Conservation (phyloP, 2,113 vertebrate species). For the Alouatta palliata region DNA sequence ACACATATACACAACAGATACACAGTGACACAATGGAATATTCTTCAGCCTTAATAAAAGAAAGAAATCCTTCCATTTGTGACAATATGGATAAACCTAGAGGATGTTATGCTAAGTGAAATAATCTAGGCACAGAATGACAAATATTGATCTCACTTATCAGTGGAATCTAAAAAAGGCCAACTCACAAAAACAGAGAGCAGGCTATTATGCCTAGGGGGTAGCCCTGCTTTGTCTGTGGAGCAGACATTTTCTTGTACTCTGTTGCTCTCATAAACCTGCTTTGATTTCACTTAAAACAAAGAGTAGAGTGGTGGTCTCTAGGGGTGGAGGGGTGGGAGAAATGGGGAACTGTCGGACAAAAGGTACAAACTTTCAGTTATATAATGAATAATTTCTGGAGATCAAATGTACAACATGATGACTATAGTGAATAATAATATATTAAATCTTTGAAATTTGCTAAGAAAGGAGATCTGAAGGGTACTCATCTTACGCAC, state of each 20-base stretch:
- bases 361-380: neutral
- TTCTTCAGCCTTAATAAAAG: neutral
- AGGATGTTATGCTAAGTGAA: neutral
- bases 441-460: neutral
- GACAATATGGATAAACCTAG: neutral
- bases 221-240: too few species aligned
- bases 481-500: neutral
- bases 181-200: neutral
- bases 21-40: neutral
- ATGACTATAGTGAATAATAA: neutral
- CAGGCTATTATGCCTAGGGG: too few species aligned
- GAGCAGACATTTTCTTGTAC: too few species aligned
- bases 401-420: neutral
- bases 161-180: too few species aligned
- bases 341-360: neutral
- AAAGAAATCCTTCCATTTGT: neutral
- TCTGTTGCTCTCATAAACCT: too few species aligned
- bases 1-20: neutral
- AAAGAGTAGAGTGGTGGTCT: neutral
- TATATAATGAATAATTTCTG: neutral
- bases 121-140: neutral
- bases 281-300: neutral
- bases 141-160: neutral
- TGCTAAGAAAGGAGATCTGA: neutral
- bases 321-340: neutral